Percentiles rank a stretch among this genome's conserved stretches.
Conservation (phyloP, 2,113 vertebrate genomes). For the Aspiorhynchus laticeps region DNA sequence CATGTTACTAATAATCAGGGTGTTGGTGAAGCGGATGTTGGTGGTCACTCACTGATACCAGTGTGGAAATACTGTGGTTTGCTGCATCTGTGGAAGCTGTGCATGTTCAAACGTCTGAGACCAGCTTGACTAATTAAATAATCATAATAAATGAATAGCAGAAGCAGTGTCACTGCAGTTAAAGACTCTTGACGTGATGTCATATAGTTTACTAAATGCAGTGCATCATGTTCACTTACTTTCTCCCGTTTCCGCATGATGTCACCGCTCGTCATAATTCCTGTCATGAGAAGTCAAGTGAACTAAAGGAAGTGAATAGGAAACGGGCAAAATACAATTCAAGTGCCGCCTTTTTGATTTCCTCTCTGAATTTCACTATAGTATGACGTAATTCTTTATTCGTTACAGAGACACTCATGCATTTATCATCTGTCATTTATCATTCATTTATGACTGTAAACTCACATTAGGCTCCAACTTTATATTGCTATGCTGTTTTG, state of each 20-base stretch:
- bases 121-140: neutral
- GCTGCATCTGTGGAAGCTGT: conserved; percentile 5
- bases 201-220: too few species aligned
- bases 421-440: neutral
- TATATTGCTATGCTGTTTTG: too few species aligned
- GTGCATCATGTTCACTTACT: neutral
- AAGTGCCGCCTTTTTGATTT: neutral
- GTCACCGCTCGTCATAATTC: neutral
- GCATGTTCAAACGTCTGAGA: conserved; percentile 54
- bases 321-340: neutral
- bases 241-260: neutral
- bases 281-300: conserved; percentile 8
- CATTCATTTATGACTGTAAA: neutral
- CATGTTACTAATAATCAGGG: conserved; percentile 18
- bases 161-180: neutral
- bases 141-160: neutral
- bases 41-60: neutral
- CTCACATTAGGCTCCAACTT: neutral
- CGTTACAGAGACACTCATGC: neutral
- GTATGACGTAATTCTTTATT: neutral
- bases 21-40: conserved; percentile 9
- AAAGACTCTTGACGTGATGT: neutral
- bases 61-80: conserved; percentile 7
- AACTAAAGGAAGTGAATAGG: neutral
- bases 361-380: neutral